Conservation (phyloP, 2,888 invertebrate species). For the Torymus auratus region DNA sequence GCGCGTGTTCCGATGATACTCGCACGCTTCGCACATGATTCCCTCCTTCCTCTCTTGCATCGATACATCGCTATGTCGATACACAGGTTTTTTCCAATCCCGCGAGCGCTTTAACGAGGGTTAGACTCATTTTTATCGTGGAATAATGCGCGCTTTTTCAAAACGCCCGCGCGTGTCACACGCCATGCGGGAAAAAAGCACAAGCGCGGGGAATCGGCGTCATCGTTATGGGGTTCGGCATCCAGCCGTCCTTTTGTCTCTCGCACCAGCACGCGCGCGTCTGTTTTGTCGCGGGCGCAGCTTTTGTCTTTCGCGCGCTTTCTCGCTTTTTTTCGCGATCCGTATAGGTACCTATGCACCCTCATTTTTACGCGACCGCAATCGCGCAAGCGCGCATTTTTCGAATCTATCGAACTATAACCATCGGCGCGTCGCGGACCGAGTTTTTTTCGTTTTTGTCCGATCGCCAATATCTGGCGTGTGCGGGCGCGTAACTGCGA, state of each 20-base stretch:
- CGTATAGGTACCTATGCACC: no score
- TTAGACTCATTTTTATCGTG: constrained; percentile 33
- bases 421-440: no score
- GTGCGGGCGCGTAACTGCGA: no score
- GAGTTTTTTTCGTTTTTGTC: no score
- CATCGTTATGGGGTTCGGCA: constrained; percentile 44
- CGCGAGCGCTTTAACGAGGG: constrained; percentile 42
- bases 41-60: no score
- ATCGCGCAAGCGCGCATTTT: constrained; percentile 26
- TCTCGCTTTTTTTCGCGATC: background rate
- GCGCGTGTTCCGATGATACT: background rate
- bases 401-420: constrained; percentile 39
- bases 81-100: constrained; percentile 11
- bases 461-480: no score
- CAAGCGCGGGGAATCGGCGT: background rate
- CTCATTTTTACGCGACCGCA: constrained; percentile 29
- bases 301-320: constrained; percentile 35
- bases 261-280: constrained; percentile 2
- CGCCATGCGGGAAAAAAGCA: background rate
- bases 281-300: constrained; percentile 18
- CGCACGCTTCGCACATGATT: background rate
- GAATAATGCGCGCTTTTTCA: constrained; percentile 29
- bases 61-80: no score
- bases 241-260: constrained; percentile 38
- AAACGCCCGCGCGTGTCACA: background rate